Percentiles rank a stretch among this genome's conserved stretches.
Evolutionary conservation across 2,888 invertebrate species (phyloP).

Genomic region (Sylvicola fuscatus): DNA sequence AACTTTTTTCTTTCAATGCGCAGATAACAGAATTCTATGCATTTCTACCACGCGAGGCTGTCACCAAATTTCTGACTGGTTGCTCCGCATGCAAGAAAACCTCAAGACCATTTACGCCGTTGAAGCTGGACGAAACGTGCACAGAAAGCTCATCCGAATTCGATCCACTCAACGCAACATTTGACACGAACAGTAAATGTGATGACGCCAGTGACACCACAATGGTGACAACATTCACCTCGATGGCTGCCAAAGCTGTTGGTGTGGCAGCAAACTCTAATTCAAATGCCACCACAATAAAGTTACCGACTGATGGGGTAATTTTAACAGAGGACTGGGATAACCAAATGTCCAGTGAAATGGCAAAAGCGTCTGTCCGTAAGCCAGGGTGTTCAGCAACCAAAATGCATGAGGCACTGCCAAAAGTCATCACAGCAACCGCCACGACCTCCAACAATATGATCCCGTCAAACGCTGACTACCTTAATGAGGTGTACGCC

Average conservation of each 20-base stretch:
- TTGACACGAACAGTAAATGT: neutral
- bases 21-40: slow-evolving; percentile 95
- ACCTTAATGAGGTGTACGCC: slow-evolving; percentile 4
- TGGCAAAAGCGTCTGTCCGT: too few species aligned
- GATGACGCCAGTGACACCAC: neutral
- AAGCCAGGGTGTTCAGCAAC: too few species aligned
- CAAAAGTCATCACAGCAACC: too few species aligned
- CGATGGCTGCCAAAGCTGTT: too few species aligned
- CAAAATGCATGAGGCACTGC: too few species aligned
- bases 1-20: slow-evolving; percentile 14
- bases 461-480: neutral
- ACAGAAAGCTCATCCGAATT: slow-evolving; percentile 24
- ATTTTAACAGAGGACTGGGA: too few species aligned
- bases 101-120: slow-evolving; percentile 13
- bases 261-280: too few species aligned
- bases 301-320: too few species aligned
- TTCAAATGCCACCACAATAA: too few species aligned
- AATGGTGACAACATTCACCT: neutral
- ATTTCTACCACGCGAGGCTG: slow-evolving; percentile 87
- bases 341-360: too few species aligned
- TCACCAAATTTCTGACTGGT: slow-evolving; percentile 85
- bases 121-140: slow-evolving; percentile 14
- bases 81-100: slow-evolving; percentile 63
- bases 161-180: slow-evolving; percentile 10
- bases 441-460: too few species aligned